Evolutionary conservation across 2,888 invertebrate species (phyloP).

Genomic region (Folsomia manolachei): DNA sequence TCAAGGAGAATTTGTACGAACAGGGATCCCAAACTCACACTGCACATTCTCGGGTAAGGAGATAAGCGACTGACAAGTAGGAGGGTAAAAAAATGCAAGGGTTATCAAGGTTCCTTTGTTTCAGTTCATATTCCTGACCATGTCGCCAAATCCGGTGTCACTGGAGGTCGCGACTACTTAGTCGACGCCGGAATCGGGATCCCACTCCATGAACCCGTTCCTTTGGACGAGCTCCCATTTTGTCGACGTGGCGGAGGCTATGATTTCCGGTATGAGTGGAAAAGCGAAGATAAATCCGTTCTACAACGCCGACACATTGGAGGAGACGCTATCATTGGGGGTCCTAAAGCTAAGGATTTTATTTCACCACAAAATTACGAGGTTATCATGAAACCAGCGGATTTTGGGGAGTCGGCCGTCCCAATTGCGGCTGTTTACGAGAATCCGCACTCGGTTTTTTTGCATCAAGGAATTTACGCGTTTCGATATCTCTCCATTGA

Average conservation of each 20-base stretch:
- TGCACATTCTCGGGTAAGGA: not conserved
- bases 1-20: conserved; percentile 26
- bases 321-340: conserved; percentile 36
- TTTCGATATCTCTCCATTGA: conserved; percentile 31
- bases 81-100: too few species aligned
- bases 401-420: not conserved
- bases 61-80: not conserved
- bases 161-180: conserved; percentile 20
- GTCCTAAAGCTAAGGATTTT: not conserved
- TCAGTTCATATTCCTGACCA: conserved; percentile 21
- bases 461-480: conserved; percentile 33
- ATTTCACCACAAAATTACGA: not conserved
- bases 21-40: conserved; percentile 21
- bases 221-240: conserved; percentile 23
- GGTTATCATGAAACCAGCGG: not conserved
- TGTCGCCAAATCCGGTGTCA: conserved; percentile 8
- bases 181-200: conserved; percentile 40
- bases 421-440: conserved; percentile 13
- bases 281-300: conserved; percentile 11
- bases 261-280: conserved; percentile 28
- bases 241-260: conserved; percentile 28
- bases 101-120: not conserved
- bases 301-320: conserved; percentile 30
- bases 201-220: conserved; percentile 34
- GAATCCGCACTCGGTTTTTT: conserved; percentile 24